Evolutionary conservation across 2,888 invertebrate species (phyloP).

Genomic region (Pterobdella sp.): DNA sequence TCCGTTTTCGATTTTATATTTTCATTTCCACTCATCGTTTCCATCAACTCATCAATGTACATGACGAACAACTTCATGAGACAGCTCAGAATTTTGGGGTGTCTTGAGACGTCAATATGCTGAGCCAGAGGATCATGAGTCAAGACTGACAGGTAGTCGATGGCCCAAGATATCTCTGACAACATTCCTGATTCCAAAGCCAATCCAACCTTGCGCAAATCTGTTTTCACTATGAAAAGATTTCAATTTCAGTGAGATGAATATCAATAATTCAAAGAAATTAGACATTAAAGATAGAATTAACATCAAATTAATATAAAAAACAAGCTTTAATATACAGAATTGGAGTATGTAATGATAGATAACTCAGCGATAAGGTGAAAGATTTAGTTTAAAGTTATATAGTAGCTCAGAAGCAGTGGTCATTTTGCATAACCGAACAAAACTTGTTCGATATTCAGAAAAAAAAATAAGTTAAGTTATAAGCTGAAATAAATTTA

Average conservation of each 20-base stretch:
- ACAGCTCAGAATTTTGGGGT: slow-evolving; percentile 1
- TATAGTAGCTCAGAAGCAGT: too few relatives aligned
- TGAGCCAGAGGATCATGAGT: slow-evolving; percentile 7
- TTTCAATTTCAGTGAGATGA: too few relatives aligned
- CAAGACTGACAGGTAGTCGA: slow-evolving; percentile 89
- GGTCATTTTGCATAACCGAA: too few relatives aligned
- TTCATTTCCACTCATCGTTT: background rate
- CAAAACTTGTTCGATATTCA: too few relatives aligned
- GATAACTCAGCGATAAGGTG: too few relatives aligned
- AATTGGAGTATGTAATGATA: too few relatives aligned
- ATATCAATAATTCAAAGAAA: too few relatives aligned
- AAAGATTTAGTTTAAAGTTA: too few relatives aligned
- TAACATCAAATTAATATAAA: too few relatives aligned
- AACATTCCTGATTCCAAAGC: slow-evolving; percentile 87
- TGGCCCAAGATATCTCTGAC: slow-evolving; percentile 93
- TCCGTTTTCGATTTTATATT: too few relatives aligned
- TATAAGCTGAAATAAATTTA: background rate
- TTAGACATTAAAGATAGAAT: too few relatives aligned
- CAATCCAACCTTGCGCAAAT: slow-evolving; percentile 97
- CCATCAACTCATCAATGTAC: slow-evolving; percentile 12
- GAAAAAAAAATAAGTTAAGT: background rate
- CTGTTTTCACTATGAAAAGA: slow-evolving; percentile 68
- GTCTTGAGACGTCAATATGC: slow-evolving; percentile 5
- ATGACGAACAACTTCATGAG: slow-evolving; percentile 12
- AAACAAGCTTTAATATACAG: too few relatives aligned